Base-by-base conservation (phyloP, 2,888 invertebrate genomes). In the Plebejus melissa region DNA sequence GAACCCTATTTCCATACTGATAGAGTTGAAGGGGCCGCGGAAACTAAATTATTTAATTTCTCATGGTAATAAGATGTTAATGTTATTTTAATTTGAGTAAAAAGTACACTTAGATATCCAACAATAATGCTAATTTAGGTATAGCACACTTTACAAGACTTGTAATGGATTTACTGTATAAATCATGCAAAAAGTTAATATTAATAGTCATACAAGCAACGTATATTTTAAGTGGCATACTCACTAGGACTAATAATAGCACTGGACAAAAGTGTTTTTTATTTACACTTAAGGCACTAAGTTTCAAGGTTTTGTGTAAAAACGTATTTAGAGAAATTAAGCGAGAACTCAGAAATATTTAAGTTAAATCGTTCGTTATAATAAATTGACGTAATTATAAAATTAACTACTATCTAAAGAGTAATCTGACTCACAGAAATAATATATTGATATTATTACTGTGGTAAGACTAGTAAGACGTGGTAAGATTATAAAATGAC, bases 71-170 rank as follows among this genome's bases (percentile, higher is more conserved):
- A 41, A 41, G 22, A 41, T 70, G 70, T 70, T 70, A 70, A 70
- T 70, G 13, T 11, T n/a, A 70, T 70, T 70, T 70, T 70, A 70
- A 70, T 70, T 70, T 70, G 38, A 41, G 70, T 70, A 70, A 41
- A 70, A 69, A 38, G 32, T 38, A 22, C 13, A 41, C 41, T 70
- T n/a, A 70, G n/a, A 41, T 70, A 70, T 7, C 11, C 70, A 41
- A 41, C 70, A 41, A 41, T 65, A 60, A 69, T 38, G 70, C 41
- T 70, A 70, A 70, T 70, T 70, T 70, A 70, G 41, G 41, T 70
- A 50, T 50, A 50, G 28, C 28, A 50, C n/a, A 54, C 54, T 36
- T 50, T 54, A 72, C 72, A 50, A 46, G 32, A 46, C 22, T 13
- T 28, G 54, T 72, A 54, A 72, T 72, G 46, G 32, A 72, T 50